A percentile compares a stretch with the other conserved stretches of the same genome.
These are phyloP conservation scores for Drosophila kuntzei DNA, from an alignment of 2,888 invertebrate genomes.

Conservation along the genomic window DNA sequence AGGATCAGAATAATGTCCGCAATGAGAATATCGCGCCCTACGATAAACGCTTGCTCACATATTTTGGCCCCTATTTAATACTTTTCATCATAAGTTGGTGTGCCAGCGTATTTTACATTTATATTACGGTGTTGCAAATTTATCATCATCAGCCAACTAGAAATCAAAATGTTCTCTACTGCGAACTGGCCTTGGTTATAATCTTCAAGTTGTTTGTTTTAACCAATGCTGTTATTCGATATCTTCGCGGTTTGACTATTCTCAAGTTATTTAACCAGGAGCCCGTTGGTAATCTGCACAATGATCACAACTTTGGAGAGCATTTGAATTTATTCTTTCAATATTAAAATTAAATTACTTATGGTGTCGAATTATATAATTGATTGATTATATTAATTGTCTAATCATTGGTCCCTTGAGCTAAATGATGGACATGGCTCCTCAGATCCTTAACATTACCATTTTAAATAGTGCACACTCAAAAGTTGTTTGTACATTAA, in stretches of 20 bases:
- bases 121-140: background rate
- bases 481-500: background rate
- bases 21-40: background rate
- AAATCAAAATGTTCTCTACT: background rate
- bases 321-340: constrained; percentile 32
- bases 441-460: background rate
- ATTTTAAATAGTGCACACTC: background rate
- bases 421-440: too few species aligned
- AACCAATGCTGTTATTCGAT: constrained; percentile 13
- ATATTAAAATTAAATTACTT: constrained; percentile 7
- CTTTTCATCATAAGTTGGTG: constrained; percentile 14
- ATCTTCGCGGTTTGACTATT: background rate
- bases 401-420: too few species aligned
- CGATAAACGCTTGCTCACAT: background rate
- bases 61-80: constrained; percentile 14
- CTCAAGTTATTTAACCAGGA: constrained; percentile 10
- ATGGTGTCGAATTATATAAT: background rate
- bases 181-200: constrained; percentile 4
- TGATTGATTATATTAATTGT: too few species aligned
- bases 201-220: constrained; percentile 39
- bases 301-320: constrained; percentile 41
- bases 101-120: constrained; percentile 2
- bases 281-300: background rate
- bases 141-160: background rate
- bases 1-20: background rate